Evolutionary conservation across 1,140 invertebrate species (phyloP), one percentile per base, ranked within the genome.

Genomic region (Cyrtorhinus lividipennis): DNA sequence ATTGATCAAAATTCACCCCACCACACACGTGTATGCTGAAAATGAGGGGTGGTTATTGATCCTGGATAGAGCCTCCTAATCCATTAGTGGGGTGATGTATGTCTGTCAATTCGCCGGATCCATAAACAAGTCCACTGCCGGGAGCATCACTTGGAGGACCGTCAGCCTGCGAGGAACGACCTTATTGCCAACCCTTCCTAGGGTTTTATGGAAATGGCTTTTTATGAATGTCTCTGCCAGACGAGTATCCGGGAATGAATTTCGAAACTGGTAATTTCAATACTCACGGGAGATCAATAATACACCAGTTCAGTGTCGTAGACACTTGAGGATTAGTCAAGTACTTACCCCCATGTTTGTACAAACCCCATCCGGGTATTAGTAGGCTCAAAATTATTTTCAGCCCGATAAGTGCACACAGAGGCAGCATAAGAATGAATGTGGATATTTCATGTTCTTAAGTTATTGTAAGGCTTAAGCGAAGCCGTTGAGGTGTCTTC

Each of bases 31-130:
- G 48, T 5, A 53, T 53, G 20, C 10, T 12, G 48, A 12, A 53
- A 53, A 53, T 53, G 48, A 53, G 48, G 18, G 48, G 48, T 15
- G 48, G 48, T 53, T 53, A 53, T 53, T 20, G 48, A 53, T 53
- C 48, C 10, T 22, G 5, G 8, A 53, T 5, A 20, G 48, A 22
- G 20, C 48, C 20, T 20, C 20, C 48, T 53, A 53, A 53, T 53
- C 48, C 48, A 53, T 53, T 53, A 53, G 48, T 10, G 48, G 38
- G 20, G 48, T 53, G 48, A 53, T 53, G 48, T 53, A 53, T 53
- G 48, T 10, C 48, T 53, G 48, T 53, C 48, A 53, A 53, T 53
- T 53, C 48, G 10, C 48, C 48, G 5, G 48, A 22, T 10, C 48
- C 48, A 53, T 53, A 53, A 53, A 53, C 48, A 53, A 53, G 48